A percentile compares a stretch with the other conserved stretches of the same genome.
Conservation (phyloP, 2,888 invertebrate genomes). For the Lasioglossum lativentre region DNA sequence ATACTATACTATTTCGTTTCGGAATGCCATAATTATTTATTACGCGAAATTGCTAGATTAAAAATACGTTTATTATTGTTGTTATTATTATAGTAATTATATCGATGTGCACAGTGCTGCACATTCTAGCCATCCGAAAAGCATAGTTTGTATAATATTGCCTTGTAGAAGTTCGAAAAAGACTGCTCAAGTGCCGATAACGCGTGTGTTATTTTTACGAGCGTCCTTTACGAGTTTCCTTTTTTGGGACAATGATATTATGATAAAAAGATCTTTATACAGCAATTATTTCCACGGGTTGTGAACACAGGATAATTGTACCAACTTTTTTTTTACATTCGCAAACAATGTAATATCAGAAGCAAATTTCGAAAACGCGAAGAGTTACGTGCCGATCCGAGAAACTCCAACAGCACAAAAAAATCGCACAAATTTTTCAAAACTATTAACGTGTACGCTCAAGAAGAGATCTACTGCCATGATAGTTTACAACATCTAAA, state of each 20-base stretch:
- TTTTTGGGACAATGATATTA: constrained; percentile 4
- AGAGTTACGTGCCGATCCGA: neutral
- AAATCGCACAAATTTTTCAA: neutral
- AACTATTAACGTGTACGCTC: neutral
- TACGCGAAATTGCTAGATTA: constrained; percentile 12
- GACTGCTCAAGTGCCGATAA: constrained; percentile 40
- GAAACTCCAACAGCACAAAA: neutral
- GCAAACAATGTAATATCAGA: neutral
- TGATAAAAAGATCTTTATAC: neutral
- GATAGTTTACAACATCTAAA: neutral
- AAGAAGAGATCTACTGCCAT: neutral
- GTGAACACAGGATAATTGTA: neutral
- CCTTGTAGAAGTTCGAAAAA: constrained; percentile 14
- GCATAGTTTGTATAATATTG: neutral
- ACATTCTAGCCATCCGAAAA: neutral
- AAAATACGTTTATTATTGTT: neutral
- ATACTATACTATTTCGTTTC: neutral
- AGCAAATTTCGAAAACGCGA: neutral
- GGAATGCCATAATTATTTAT: constrained; percentile 31
- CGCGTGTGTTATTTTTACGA: neutral
- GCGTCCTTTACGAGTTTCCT: neutral
- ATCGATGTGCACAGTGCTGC: neutral
- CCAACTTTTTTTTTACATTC: constrained; percentile 14
- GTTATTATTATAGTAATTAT: neutral
- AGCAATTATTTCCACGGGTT: neutral